Evolutionary conservation across 2,888 invertebrate genomes (phyloP).

Genomic region (Scaptodrosophila latifasciaeformis): DNA sequence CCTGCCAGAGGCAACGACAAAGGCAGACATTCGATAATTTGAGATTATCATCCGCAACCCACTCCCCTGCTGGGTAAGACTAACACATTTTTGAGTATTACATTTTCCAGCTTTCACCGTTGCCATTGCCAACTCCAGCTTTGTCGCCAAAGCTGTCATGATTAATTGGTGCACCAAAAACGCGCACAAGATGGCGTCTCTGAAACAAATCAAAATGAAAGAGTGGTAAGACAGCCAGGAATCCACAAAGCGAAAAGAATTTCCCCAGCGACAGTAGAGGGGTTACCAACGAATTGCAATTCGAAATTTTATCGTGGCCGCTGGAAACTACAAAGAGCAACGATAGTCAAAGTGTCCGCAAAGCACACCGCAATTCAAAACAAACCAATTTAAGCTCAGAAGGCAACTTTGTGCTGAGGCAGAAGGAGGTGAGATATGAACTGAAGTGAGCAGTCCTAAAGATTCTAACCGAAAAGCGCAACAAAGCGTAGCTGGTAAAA

Average conservation of each 20-base stretch:
- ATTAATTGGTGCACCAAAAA: slow-evolving; percentile 48
- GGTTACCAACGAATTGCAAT: slow-evolving; percentile 60
- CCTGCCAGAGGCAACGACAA: slow-evolving; percentile 2
- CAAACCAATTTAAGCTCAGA: slow-evolving; percentile 68
- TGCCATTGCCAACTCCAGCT: too few species aligned
- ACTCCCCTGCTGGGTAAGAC: too few species aligned
- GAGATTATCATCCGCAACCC: too few species aligned
- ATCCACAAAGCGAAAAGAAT: too few species aligned
- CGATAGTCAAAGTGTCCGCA: slow-evolving; percentile 28
- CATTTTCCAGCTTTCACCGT: too few species aligned
- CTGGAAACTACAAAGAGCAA: slow-evolving; percentile 36
- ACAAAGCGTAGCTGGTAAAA: slow-evolving; percentile 63
- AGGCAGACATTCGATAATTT: slow-evolving; percentile 20
- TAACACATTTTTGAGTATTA: too few species aligned
- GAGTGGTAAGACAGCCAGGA: not conserved
- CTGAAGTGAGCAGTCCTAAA: not conserved
- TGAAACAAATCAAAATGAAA: slow-evolving; percentile 39
- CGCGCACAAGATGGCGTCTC: slow-evolving; percentile 30
- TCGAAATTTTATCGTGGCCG: slow-evolving; percentile 68
- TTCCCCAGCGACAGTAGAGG: too few species aligned
- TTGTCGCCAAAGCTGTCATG: slow-evolving; percentile 32
- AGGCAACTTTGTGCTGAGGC: slow-evolving; percentile 27
- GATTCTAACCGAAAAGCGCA: slow-evolving; percentile 51
- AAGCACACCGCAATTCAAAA: slow-evolving; percentile 59
- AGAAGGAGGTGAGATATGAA: not conserved